Evolutionary conservation across 1,140 invertebrate genomes (phyloP).

Genomic region (Eriosoma lanigerum): DNA sequence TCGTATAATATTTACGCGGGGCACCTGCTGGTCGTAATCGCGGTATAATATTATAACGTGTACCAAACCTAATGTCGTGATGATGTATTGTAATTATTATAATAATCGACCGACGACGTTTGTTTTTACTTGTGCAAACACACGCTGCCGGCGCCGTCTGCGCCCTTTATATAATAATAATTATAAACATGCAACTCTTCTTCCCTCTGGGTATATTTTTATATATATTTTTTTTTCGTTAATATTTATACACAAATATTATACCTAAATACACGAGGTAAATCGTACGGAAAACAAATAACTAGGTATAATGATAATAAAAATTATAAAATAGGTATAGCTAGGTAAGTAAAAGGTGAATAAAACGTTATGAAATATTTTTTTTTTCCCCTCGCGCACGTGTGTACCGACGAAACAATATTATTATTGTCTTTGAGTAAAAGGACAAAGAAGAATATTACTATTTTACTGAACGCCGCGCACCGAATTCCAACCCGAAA

Average conservation of each 20-base stretch:
- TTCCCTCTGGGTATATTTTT: neutral
- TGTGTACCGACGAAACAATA: too few relatives aligned
- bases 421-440: too few relatives aligned
- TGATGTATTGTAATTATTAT: conserved; percentile 4
- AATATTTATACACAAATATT: neutral
- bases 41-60: neutral
- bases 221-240: too few relatives aligned
- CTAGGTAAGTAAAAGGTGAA: too few relatives aligned
- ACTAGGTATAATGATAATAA: too few relatives aligned
- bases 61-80: too few relatives aligned
- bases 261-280: neutral
- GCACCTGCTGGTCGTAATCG: neutral
- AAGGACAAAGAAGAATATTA: too few relatives aligned
- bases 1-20: neutral
- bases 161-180: conserved; percentile 11
- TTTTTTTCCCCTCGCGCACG: too few relatives aligned
- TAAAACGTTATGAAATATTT: too few relatives aligned
- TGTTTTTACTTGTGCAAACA: conserved; percentile 32
- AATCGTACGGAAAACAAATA: neutral
- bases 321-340: too few relatives aligned
- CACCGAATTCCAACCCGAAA: too few relatives aligned
- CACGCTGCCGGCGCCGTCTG: neutral
- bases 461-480: too few relatives aligned
- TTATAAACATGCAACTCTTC: conserved; percentile 8
- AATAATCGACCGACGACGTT: conserved; percentile 27